Evolutionary conservation across 2,888 invertebrate species (phyloP), one percentile per base, ranked within the genome.

Genomic region (Vanessa cardui): DNA sequence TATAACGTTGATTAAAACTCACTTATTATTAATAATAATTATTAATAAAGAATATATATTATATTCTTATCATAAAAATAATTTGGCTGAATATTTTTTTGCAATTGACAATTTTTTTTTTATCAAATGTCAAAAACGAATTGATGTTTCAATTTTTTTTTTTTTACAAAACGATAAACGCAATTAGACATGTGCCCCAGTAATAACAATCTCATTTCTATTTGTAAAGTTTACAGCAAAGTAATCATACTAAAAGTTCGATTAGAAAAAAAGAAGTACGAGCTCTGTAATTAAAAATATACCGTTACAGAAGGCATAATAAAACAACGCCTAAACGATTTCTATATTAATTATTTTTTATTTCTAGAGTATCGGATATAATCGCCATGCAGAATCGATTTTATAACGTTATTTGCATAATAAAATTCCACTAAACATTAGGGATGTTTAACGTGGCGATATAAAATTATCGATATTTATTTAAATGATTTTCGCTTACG

Each of bases 391-490:
- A 76, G 73, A 88, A 88, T 87, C 76, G 80, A 77, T 84, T 83
- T 80, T 80, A 79, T 80, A 78, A 78, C 79, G 82, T 80, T 85
- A 83, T 87, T 85, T 83, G 85, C 86, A 78, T 84, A 80, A 73
- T 71, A 71, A 74, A 72, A 68, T 69, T 62, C 62, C 69, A 71
- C 67, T 70, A 69, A 61, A 69, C 64, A 72, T 72, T 71, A 70
- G 68, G 56, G 66, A 58, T 68, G 74, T 71, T 72, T 66, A 74
- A 74, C 71, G 64, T 56, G 44, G 69, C 52, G 69, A 74, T 72
- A 74, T 69, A 61, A 69, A 72, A 56, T 66, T 69, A 66, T 70
- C 67, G 69, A 70, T 69, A 69, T 66, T 69, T 70, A 63, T 64
- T 67, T 68, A 52, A 64, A 26, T 18, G 31, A 58, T 46, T 63